Conservation (phyloP, 2,797 vertebrate genomes). For the Helarctos malayanus region DNA sequence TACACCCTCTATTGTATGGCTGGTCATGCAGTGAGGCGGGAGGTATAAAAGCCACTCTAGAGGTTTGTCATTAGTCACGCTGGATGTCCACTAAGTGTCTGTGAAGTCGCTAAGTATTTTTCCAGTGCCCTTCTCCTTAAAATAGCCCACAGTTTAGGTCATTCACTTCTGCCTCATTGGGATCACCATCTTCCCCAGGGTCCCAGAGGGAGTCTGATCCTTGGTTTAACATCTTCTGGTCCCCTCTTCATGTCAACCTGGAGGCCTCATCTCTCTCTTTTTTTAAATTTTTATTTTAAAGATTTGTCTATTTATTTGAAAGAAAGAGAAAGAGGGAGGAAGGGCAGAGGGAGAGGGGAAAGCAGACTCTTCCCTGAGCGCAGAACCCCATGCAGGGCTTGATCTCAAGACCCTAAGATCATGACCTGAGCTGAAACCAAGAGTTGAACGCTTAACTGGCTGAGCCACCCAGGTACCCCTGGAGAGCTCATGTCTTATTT, state of each 20-base stretch:
- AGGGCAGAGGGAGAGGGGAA: not conserved
- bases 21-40: not conserved
- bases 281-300: not conserved
- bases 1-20: not conserved
- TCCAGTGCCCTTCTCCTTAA: not conserved
- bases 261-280: not conserved
- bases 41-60: not conserved
- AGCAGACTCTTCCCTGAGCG: not conserved
- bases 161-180: not conserved
- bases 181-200: not conserved
- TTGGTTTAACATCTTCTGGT: not conserved
- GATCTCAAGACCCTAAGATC: not conserved
- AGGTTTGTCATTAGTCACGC: not conserved
- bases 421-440: not conserved
- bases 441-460: not conserved
- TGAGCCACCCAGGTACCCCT: not conserved
- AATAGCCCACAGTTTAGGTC: not conserved
- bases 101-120: not conserved
- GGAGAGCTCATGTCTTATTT: not conserved
- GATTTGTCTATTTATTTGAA: not conserved
- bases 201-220: not conserved
- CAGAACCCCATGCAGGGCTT: not conserved
- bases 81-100: not conserved
- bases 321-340: not conserved
- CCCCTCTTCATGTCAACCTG: not conserved